Conservation (phyloP, 2,113 vertebrate species). For the Pelodiscus sinensis region DNA sequence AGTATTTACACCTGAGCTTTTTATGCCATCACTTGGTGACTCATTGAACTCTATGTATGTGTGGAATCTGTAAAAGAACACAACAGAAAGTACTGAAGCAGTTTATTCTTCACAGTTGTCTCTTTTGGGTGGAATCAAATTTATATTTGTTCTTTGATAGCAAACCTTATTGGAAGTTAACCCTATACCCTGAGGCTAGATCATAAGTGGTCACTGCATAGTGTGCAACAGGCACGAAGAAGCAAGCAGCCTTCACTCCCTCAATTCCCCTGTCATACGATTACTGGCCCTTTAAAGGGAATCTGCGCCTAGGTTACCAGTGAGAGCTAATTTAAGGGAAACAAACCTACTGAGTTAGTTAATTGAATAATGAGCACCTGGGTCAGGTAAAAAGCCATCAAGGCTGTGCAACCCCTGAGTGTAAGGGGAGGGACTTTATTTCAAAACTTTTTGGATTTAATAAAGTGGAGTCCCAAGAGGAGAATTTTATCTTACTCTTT, state of each 20-base stretch:
- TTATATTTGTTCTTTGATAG: background rate
- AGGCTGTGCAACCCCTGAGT: background rate
- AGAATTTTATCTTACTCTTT: background rate
- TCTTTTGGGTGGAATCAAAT: background rate
- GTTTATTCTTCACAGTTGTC: background rate
- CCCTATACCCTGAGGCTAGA: background rate
- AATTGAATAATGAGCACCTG: no score
- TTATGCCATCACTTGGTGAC: slow-evolving; percentile 47
- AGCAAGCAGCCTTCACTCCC: background rate
- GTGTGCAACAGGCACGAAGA: no score
- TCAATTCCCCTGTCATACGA: no score
- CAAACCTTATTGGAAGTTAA: background rate
- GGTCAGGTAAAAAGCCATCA: no score
- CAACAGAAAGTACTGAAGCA: slow-evolving; percentile 24
- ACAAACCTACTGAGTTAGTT: no score
- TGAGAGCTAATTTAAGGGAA: no score
- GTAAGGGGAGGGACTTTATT: background rate
- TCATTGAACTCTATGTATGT: slow-evolving; percentile 52
- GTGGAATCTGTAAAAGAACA: slow-evolving; percentile 62
- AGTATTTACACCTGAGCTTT: slow-evolving; percentile 28
- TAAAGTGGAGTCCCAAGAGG: background rate
- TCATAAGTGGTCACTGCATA: background rate
- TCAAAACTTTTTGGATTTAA: background rate
- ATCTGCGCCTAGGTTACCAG: no score
- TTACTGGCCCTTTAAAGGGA: no score